These are phyloP conservation scores for Hypsopygia costalis DNA, from an alignment of 2,888 invertebrate genomes.

Conservation along the genomic window DNA sequence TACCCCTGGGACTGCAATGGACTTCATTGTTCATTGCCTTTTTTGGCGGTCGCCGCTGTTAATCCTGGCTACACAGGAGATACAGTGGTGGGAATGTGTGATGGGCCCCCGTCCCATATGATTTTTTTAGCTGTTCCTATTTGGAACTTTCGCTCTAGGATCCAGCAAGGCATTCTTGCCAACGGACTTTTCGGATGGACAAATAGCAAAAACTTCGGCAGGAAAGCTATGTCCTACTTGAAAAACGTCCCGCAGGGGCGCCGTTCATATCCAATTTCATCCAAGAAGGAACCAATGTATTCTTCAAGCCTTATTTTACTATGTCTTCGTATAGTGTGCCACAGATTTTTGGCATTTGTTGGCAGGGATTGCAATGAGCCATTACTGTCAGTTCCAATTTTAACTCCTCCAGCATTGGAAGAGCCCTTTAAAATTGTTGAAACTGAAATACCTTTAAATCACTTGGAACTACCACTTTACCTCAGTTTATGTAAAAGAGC, in stretches of 20 bases:
- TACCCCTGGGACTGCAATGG: no score
- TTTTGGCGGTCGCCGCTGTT: no score
- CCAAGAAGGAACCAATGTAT: not conserved
- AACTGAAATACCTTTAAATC: not conserved
- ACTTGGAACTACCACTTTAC: no score
- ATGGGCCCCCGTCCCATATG: no score
- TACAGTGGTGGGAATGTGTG: no score
- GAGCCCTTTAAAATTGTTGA: not conserved
- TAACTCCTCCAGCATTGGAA: not conserved
- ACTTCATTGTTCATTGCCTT: no score
- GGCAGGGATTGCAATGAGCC: not conserved
- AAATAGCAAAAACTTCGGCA: no score
- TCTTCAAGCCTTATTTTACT: not conserved
- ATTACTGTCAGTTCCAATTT: not conserved
- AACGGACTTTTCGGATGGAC: no score
- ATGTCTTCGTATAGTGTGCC: not conserved
- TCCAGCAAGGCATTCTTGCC: not conserved
- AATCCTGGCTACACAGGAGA: no score
- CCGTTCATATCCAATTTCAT: not conserved
- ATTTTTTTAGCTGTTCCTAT: not conserved
- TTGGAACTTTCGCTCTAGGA: not conserved
- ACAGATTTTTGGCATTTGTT: not conserved
- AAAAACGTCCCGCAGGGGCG: not conserved
- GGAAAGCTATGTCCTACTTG: no score
- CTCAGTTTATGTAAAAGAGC: not conserved